A percentile compares a stretch with the other conserved stretches of the same genome.
phyloP scores from a whole-genome alignment of 2,888 invertebrate species.

The Noctua pronuba region DNA sequence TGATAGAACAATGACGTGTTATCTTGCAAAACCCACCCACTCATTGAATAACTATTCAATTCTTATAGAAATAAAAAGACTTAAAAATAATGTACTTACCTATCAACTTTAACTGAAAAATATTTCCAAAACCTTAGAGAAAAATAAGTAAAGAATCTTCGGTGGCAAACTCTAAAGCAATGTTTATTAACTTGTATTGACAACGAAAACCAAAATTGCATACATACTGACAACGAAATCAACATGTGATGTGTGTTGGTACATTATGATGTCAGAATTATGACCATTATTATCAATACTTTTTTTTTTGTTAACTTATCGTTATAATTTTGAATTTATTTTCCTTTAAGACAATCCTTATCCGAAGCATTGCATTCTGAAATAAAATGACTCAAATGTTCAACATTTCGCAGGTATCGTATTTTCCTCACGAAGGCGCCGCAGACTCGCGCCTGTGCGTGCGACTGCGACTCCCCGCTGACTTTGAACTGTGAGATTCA shows the following conservation, averaged over 20 bases:
- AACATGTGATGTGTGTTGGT: too few relatives aligned
- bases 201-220: too few relatives aligned
- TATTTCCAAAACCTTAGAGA: too few relatives aligned
- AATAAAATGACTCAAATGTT: conserved; percentile 6
- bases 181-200: neutral
- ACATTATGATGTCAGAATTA: too few relatives aligned
- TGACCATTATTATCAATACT: too few relatives aligned
- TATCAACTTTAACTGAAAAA: neutral
- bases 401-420: conserved; percentile 11
- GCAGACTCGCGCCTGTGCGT: neutral
- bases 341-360: too few relatives aligned
- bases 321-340: too few relatives aligned
- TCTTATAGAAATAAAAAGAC: neutral
- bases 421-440: neutral
- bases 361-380: neutral
- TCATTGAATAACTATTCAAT: neutral
- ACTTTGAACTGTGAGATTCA: conserved; percentile 31
- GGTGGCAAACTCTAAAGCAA: neutral
- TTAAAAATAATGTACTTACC: neutral
- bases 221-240: too few relatives aligned
- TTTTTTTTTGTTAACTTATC: too few relatives aligned
- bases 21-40: neutral
- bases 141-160: neutral
- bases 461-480: conserved; percentile 30
- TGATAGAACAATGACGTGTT: neutral